Base-by-base conservation (phyloP, 2,888 invertebrate genomes). In the Seira musarum region DNA sequence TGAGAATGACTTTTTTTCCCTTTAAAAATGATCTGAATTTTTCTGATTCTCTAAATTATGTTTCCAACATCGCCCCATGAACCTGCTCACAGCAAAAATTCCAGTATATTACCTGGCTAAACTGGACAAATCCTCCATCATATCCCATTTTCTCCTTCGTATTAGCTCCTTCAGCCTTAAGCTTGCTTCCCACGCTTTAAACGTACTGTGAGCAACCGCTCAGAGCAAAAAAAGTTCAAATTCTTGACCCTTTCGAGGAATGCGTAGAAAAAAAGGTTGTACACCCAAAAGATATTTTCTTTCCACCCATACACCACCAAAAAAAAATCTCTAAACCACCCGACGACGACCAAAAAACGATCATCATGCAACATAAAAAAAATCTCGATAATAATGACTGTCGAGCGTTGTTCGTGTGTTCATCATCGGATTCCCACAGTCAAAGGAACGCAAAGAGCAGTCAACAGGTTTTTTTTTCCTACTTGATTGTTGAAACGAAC, bases 221-320 rank as follows among this genome's bases (percentile, higher is more conserved):
- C 17, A 70, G 46, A 40, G 8, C 17, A 65, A 65, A 65, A 65
- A 71, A 63, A 71, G 71, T 71, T 71, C 71, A 71, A 71, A 71
- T 71, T 71, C 71, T 71, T 71, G 71, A 71, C 71, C 71, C 71
- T 35, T 65, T 17, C 57, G 17, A 46, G 40, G 71, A 63, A 71
- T 70, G 63, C 60, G 24, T 21, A 35, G 17, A 60, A 71, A 71
- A 71, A 24, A 30, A 30, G 30, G 30, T 30, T 30, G 30, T 30
- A 30, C 66, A 40, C 40, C 66, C 40, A 30, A 30, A 30, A 30
- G 30, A 30, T 30, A 30, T 30, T 30, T 30, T 30, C 30, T 30
- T 30, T 30, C 30, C 40, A 21, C 17, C 30, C 35, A 66, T 66
- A 66, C 35, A 66, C 66, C 35, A 35, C 25, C 17, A 64, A 64